phyloP scores from a whole-genome alignment of 2,113 vertebrate genomes.

The Cranoglanis bouderius region DNA sequence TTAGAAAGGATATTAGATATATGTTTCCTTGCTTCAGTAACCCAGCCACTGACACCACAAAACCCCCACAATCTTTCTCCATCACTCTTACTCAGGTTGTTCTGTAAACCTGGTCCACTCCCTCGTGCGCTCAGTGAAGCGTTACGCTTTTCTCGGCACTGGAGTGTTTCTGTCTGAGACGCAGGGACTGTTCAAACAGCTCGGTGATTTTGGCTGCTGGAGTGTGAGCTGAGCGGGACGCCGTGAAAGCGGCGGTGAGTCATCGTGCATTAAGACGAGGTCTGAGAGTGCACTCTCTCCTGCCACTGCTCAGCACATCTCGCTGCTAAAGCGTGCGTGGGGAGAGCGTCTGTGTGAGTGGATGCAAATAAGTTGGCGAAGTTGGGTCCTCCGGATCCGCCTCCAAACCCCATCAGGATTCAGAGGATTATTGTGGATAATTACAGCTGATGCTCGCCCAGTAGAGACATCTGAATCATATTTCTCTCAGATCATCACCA shows the following conservation, averaged over 20 bases:
- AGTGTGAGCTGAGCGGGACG: slow-evolving; percentile 12
- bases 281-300: slow-evolving; percentile 31
- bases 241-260: slow-evolving; percentile 33
- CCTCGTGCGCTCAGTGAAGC: not conserved
- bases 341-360: slow-evolving; percentile 20
- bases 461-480: not conserved
- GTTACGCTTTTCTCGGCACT: not conserved
- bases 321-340: slow-evolving; percentile 32
- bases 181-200: not conserved
- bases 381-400: slow-evolving; percentile 10
- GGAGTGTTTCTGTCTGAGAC: not conserved
- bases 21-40: not conserved
- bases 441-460: not conserved
- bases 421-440: slow-evolving; percentile 13
- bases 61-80: not conserved
- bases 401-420: slow-evolving; percentile 23
- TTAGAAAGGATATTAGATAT: not conserved
- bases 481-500: not conserved
- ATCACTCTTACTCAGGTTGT: not conserved
- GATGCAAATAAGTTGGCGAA: slow-evolving; percentile 38
- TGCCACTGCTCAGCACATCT: not conserved
- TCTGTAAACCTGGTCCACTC: not conserved
- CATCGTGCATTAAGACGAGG: slow-evolving; percentile 18
- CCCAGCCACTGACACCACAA: not conserved
- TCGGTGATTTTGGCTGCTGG: not conserved